These are phyloP conservation scores for Chorisops tibialis DNA, from an alignment of 2,888 invertebrate species.

Conservation along the genomic window DNA sequence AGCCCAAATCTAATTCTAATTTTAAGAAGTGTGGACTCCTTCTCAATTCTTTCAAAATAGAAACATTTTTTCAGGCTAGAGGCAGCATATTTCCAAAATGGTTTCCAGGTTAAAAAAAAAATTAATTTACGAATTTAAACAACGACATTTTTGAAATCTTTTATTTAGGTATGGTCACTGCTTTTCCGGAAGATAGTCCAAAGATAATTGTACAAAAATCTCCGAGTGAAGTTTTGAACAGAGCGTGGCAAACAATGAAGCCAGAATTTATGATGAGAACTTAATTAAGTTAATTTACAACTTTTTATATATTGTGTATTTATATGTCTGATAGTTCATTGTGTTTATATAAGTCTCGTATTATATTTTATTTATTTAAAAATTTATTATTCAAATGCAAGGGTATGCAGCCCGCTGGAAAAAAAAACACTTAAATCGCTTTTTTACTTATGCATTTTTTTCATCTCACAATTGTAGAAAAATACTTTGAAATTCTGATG, in stretches of 20 bases:
- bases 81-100: constrained; percentile 26
- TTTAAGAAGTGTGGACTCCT: constrained; percentile 21
- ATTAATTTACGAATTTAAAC: background rate
- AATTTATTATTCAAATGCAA: too few species aligned
- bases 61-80: constrained; percentile 28
- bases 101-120: constrained; percentile 26
- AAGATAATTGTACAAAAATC: constrained; percentile 19
- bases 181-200: constrained; percentile 22
- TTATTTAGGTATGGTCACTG: constrained; percentile 23
- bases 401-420: too few species aligned
- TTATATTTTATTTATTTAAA: too few species aligned
- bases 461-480: too few species aligned
- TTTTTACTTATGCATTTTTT: too few species aligned
- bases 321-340: too few species aligned
- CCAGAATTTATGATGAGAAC: constrained; percentile 13
- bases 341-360: too few species aligned
- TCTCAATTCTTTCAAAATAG: constrained; percentile 16
- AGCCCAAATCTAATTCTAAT: background rate
- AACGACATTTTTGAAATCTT: background rate
- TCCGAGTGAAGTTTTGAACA: constrained; percentile 22
- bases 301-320: too few species aligned
- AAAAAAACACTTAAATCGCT: too few species aligned
- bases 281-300: too few species aligned
- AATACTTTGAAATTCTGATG: too few species aligned
- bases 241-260: constrained; percentile 27